phyloP scores from a whole-genome alignment of 2,113 vertebrate genomes.

The Camelus dromedarius region DNA sequence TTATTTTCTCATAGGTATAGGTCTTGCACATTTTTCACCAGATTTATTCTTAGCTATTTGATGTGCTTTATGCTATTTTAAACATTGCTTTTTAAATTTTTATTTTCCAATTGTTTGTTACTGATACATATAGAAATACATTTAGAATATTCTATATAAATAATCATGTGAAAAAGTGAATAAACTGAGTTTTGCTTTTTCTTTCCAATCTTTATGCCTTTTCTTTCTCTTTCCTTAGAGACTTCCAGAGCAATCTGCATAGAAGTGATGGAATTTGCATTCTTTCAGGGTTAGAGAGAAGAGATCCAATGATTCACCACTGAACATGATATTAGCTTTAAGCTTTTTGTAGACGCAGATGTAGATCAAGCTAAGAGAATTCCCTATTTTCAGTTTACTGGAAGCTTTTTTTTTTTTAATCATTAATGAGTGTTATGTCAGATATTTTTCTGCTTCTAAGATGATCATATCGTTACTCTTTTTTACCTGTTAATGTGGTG shows the following conservation, averaged over 20 bases:
- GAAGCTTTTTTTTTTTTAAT: conserved; percentile 9
- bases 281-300: neutral
- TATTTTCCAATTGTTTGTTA: conserved; percentile 32
- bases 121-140: neutral
- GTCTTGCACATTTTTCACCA: neutral
- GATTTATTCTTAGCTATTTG: conserved; percentile 10
- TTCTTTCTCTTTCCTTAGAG: conserved; percentile 31
- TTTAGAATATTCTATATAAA: neutral
- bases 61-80: conserved; percentile 5
- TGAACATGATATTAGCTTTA: neutral
- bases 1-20: neutral
- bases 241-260: neutral
- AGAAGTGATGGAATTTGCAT: neutral
- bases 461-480: neutral
- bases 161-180: neutral
- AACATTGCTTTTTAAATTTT: neutral
- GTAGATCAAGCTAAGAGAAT: neutral
- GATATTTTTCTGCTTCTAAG: conserved; percentile 20
- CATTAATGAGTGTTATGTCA: conserved; percentile 31
- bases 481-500: neutral
- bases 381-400: neutral
- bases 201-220: neutral
- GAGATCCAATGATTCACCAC: neutral
- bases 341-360: neutral
- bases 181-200: neutral